Conservation (phyloP, 2,113 vertebrate genomes). For the Aptenodytes forsteri region DNA sequence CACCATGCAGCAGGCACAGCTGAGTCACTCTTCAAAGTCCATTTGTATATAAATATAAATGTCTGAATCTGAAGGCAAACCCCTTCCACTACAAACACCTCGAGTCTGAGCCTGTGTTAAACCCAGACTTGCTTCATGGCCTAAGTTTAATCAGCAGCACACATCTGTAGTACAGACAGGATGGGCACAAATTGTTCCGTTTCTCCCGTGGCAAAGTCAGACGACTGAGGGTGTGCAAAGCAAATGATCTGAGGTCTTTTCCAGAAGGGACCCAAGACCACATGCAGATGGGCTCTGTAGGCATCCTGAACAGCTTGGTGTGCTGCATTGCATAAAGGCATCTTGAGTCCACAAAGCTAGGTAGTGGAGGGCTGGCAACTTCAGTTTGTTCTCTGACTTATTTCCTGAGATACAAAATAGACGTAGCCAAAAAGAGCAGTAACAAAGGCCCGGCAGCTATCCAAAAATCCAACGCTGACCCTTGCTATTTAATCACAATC, state of each 20-base stretch:
- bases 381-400: constrained; percentile 24
- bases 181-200: not conserved
- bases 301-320: not conserved
- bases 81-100: not conserved
- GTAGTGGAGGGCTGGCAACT: not conserved
- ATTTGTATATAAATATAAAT: not conserved
- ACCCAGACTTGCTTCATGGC: not conserved
- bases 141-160: not conserved
- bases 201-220: not conserved
- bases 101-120: not conserved
- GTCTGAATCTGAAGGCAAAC: not conserved
- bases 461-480: not conserved
- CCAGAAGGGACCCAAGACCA: not conserved
- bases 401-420: constrained; percentile 53
- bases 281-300: not conserved
- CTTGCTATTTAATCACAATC: not conserved
- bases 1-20: not conserved
- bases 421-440: not conserved
- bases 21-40: not conserved
- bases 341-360: not conserved
- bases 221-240: not conserved
- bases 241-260: not conserved
- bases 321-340: not conserved
- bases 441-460: constrained; percentile 23
- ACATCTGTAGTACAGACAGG: fast-evolving